Base-by-base conservation (phyloP, 2,888 invertebrate genomes). In the Netelia inedita region DNA sequence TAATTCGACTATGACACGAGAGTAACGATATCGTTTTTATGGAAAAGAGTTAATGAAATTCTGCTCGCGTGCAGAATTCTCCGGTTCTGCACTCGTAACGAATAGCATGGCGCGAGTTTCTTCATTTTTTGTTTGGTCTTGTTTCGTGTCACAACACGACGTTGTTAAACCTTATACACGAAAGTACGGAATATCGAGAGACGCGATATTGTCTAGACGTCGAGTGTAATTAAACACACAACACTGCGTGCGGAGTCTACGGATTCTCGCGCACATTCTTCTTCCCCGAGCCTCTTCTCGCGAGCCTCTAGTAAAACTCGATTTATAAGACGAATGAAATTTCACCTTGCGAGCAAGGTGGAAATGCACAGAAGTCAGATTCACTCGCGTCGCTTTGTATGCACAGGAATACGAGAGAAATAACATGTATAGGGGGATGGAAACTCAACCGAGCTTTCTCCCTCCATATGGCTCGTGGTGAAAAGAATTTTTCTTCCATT, bases 361-460 rank as follows among this genome's bases (percentile, higher is more conserved):
- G 57, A 19, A 57, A 57, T 57, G 5, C 19, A 19, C 74, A 41
- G 28, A 74, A 74, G 71, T 35, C 35, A 19, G n/a, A 55, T 55
- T 71, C 57, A 71, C 55, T 19, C 55, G 71, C 19, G 55, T 71
- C 19, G 14, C 35, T 21, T 57, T 41, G 55, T 71, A 57, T 71
- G 55, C 55, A 23, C 71, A n/a, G 55, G 63, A 11, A 50, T 43
- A 11, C 10, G 35, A 23, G 21, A 19, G 50, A 61, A 63, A 61
- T 50, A 63, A 63, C 16, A 19, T 19, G 16, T 10, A 57, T n/a
- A 19, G 9, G 19, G 21, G 9, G 35, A 35, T 35, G 19, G 19
- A 19, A 19, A 57, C 21, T 57, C 21, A 19, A 16, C 2, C 5
- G 23, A 35, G 35, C 6, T 5, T 35, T 35, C 35, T 35, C 35